Evolutionary conservation across 2,113 vertebrate genomes (phyloP).

Genomic region (Herpailurus yagouaroundi): DNA sequence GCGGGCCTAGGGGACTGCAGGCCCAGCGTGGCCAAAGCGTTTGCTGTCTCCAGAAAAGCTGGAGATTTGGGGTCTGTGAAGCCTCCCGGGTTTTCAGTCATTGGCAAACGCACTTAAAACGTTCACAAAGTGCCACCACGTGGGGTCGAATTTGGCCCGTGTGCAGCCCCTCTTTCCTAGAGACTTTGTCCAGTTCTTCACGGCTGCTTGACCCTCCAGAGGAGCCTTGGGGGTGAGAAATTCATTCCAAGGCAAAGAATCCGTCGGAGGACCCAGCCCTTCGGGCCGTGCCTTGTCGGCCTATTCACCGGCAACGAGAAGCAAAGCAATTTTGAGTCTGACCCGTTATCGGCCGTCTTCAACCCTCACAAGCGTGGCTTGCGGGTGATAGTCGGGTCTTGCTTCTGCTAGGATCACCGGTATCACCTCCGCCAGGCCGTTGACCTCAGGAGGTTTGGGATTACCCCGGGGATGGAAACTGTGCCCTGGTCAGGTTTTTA

Average conservation of each 20-base stretch:
- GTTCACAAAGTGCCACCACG: neutral
- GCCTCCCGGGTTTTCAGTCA: neutral
- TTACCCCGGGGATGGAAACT: neutral
- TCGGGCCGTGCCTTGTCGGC: accelerated
- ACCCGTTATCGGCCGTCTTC: neutral
- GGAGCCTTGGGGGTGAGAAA: neutral
- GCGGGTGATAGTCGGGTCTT: neutral
- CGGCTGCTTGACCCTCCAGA: neutral
- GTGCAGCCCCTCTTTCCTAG: neutral
- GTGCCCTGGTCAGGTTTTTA: neutral
- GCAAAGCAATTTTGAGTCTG: neutral
- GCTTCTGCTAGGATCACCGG: accelerated
- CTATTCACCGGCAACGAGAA: no score
- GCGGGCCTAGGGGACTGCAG: neutral
- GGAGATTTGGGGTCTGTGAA: neutral
- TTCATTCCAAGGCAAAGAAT: neutral
- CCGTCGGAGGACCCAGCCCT: neutral
- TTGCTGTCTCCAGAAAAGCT: neutral
- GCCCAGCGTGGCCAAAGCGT: neutral
- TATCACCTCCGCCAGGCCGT: neutral
- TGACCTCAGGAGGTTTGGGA: neutral
- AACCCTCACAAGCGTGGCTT: accelerated
- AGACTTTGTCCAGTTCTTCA: neutral
- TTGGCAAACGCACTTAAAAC: neutral
- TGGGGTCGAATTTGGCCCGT: neutral